Evolutionary conservation across 2,797 vertebrate genomes (phyloP).

Genomic region (Urocyon cinereoargenteus): DNA sequence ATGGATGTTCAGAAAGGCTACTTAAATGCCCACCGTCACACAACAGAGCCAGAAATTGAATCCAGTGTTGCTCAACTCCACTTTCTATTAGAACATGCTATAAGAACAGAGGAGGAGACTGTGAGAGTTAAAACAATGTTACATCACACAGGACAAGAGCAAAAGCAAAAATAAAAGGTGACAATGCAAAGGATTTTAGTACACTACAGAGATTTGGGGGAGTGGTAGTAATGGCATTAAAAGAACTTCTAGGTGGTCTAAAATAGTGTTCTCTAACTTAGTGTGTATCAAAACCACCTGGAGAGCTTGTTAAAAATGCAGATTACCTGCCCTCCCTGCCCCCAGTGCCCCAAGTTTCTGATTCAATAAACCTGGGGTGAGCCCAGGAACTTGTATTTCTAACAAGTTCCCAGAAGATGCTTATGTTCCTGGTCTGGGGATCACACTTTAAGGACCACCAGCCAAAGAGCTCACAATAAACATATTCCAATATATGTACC

Average conservation of each 20-base stretch:
- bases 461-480: slow-evolving; percentile 8
- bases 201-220: background rate
- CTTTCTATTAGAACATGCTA: background rate
- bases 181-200: background rate
- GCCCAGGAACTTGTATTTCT: background rate
- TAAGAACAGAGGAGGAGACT: background rate
- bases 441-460: background rate
- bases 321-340: background rate
- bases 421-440: background rate
- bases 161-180: background rate
- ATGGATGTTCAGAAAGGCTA: background rate
- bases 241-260: background rate
- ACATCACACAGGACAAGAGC: background rate
- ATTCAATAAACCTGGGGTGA: background rate
- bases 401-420: background rate
- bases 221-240: too few relatives aligned
- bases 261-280: background rate
- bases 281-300: background rate
- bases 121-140: background rate
- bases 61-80: background rate
- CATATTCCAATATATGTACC: background rate
- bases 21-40: background rate
- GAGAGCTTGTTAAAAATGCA: background rate
- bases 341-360: background rate
- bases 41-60: background rate